Conservation (phyloP, 2,797 vertebrate species). For the Channa striata region DNA sequence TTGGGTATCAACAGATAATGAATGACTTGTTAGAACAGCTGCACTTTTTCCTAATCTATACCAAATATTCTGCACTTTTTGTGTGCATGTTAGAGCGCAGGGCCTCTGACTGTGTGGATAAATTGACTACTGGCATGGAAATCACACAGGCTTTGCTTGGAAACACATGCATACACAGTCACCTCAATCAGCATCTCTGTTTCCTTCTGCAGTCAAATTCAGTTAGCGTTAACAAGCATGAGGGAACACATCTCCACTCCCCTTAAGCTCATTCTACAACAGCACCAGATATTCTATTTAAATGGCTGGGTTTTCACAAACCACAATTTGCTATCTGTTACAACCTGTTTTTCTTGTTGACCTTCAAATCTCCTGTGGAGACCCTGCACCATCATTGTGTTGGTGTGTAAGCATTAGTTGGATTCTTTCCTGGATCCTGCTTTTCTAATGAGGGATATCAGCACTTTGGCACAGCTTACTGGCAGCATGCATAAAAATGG, state of each 20-base stretch:
- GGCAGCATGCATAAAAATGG: conserved; percentile 77
- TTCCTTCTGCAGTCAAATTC: conserved; percentile 64
- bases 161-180: conserved; percentile 61
- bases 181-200: conserved; percentile 62
- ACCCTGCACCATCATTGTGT: conserved; percentile 66
- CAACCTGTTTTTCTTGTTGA: conserved; percentile 74
- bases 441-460: conserved; percentile 84
- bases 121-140: conserved; percentile 55
- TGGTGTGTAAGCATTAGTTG: conserved; percentile 73
- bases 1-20: conserved; percentile 60
- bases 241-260: conserved; percentile 48
- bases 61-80: conserved; percentile 49
- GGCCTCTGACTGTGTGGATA: conserved; percentile 24
- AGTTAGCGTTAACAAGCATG: conserved; percentile 72
- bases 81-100: conserved; percentile 17
- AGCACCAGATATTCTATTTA: conserved; percentile 49
- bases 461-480: conserved; percentile 81
- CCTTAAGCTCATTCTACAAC: conserved; percentile 47
- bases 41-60: conserved; percentile 51
- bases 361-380: conserved; percentile 76
- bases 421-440: conserved; percentile 80
- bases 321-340: conserved; percentile 56
- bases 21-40: conserved; percentile 63
- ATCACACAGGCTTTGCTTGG: conserved; percentile 59
- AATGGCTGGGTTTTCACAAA: conserved; percentile 51